Percentiles rank a stretch among this genome's conserved stretches.
phyloP scores from a whole-genome alignment of 1,140 invertebrate species.

The Cotesia chilonis region DNA sequence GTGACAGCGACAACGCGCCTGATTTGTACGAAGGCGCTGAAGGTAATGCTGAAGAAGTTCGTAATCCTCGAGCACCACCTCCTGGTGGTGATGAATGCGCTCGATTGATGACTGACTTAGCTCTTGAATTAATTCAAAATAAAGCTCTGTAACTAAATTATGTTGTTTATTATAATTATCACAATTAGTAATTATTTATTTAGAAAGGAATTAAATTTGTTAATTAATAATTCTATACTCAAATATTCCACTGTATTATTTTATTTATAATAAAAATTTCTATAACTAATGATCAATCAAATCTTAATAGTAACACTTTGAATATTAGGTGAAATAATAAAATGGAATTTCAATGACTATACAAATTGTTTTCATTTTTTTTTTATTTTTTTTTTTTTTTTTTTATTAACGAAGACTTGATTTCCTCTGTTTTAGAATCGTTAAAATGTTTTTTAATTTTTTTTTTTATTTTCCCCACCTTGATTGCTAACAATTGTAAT shows the following conservation, averaged over 20 bases:
- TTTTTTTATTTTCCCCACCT: not conserved
- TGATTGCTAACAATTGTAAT: too few species aligned
- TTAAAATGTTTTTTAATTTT: slow-evolving; percentile 14
- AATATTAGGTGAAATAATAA: slow-evolving; percentile 22
- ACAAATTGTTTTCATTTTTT: not conserved
- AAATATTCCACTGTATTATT: not conserved
- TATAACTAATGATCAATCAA: slow-evolving; percentile 20
- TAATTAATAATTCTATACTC: not conserved
- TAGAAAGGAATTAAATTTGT: slow-evolving; percentile 5
- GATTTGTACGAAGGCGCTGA: slow-evolving; percentile 71
- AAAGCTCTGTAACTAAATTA: slow-evolving; percentile 50
- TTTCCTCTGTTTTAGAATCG: slow-evolving; percentile 12
- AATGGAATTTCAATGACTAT: slow-evolving; percentile 30
- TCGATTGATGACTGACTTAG: slow-evolving; percentile 61
- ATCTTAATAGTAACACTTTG: slow-evolving; percentile 27
- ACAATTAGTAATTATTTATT: not conserved
- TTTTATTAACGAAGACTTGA: slow-evolving; percentile 9
- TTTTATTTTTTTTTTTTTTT: not conserved
- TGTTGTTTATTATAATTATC: too few species aligned
- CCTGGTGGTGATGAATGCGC: slow-evolving; percentile 57
- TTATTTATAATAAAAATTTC: slow-evolving; percentile 2
- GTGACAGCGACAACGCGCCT: slow-evolving; percentile 75
- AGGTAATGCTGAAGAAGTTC: slow-evolving; percentile 43
- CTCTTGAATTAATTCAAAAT: slow-evolving; percentile 59
- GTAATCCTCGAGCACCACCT: slow-evolving; percentile 48